Conservation (phyloP, 2,888 invertebrate species). For the Polydrusus tereticollis region DNA sequence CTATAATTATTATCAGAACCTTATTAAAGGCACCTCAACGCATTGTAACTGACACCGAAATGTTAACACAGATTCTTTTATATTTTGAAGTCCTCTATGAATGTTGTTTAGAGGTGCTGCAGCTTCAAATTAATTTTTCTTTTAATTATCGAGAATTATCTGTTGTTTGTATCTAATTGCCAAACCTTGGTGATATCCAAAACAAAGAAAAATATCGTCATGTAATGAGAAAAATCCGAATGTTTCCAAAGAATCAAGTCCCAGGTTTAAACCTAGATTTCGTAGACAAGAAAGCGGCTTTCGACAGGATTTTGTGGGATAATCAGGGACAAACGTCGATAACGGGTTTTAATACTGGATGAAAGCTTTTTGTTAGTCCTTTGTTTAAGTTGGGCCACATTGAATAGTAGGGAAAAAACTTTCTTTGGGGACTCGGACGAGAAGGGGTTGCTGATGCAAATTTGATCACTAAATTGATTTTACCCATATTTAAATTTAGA, state of each 20-base stretch:
- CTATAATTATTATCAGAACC: neutral
- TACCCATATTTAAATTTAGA: conserved; percentile 39
- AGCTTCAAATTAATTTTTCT: neutral
- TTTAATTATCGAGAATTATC: neutral
- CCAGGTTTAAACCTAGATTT: conserved; percentile 42
- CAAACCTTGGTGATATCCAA: neutral
- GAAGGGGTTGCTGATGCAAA: conserved; percentile 43
- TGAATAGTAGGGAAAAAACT: conserved; percentile 37
- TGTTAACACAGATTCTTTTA: neutral
- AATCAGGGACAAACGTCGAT: conserved; percentile 47
- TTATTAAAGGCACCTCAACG: no score
- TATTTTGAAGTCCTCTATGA: conserved; percentile 27
- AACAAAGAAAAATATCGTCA: neutral
- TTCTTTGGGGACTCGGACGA: conserved; percentile 29
- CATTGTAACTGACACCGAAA: no score
- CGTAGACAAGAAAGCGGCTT: conserved; percentile 46
- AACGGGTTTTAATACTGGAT: conserved; percentile 48
- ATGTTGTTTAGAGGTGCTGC: conserved; percentile 16
- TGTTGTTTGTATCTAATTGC: neutral
- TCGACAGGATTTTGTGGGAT: conserved; percentile 45
- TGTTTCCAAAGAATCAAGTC: conserved; percentile 26
- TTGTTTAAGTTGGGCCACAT: conserved; percentile 39
- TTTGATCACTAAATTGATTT: conserved; percentile 49
- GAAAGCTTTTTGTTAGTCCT: conserved; percentile 49
- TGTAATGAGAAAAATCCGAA: conserved; percentile 12